Percentiles rank a stretch among this genome's conserved stretches.
phyloP scores from a whole-genome alignment of 2,888 invertebrate species.

The Gari tellinella region DNA sequence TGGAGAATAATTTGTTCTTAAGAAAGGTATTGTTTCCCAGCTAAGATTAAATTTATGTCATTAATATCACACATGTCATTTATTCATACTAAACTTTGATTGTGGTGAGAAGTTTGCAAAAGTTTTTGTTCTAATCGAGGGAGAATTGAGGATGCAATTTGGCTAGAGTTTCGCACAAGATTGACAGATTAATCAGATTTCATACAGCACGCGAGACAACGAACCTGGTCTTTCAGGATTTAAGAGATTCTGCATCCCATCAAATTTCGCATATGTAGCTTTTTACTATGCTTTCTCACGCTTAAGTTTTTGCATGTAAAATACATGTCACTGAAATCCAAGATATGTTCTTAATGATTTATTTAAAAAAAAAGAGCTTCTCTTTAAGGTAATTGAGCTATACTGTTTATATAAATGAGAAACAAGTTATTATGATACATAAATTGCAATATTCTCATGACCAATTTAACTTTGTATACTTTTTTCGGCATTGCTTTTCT shows the following conservation, averaged over 20 bases:
- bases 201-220: slow-evolving; percentile 6
- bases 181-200: slow-evolving; percentile 17
- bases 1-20: not conserved
- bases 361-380: too few relatives aligned
- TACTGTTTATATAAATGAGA: too few relatives aligned
- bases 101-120: not conserved
- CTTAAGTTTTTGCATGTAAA: too few relatives aligned
- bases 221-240: not conserved
- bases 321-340: too few relatives aligned
- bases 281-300: too few relatives aligned
- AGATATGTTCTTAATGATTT: too few relatives aligned
- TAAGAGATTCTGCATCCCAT: slow-evolving; percentile 2
- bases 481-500: too few relatives aligned
- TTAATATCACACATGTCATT: slow-evolving; percentile 1
- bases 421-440: too few relatives aligned
- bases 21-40: too few relatives aligned
- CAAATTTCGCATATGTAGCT: not conserved
- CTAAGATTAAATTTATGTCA: not conserved
- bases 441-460: too few relatives aligned
- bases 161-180: slow-evolving; percentile 15
- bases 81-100: not conserved
- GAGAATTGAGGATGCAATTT: slow-evolving; percentile 13
- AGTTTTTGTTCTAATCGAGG: slow-evolving; percentile 6
- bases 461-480: too few relatives aligned
- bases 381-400: too few relatives aligned